Conservation (phyloP, 92 coral and sea anemone genomes). For the Desmophyllum pertusum region DNA sequence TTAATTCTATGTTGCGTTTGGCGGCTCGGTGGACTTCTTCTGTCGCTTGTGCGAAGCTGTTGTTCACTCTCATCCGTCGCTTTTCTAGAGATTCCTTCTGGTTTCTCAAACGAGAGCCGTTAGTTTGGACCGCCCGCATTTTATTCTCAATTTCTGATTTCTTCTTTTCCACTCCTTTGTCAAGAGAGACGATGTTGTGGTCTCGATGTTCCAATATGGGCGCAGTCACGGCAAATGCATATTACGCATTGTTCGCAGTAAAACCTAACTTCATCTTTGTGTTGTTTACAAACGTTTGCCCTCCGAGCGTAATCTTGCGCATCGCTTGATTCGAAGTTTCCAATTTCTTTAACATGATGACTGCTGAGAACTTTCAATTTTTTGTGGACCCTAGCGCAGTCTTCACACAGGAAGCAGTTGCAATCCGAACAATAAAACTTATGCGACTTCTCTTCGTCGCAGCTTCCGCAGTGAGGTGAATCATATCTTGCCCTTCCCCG, state of each 20-base stretch:
- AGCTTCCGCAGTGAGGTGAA: too few relatives aligned
- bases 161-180: not conserved
- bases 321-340: too few relatives aligned
- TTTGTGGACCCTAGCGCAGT: too few relatives aligned
- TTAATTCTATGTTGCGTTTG: not conserved
- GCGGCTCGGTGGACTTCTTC: conserved; percentile 12
- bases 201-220: conserved; percentile 23
- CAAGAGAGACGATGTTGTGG: conserved; percentile 17
- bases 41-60: conserved; percentile 17
- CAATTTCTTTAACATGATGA: too few relatives aligned
- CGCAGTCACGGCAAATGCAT: conserved; percentile 4
- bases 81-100: not conserved
- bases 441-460: too few relatives aligned
- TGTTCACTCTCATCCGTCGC: not conserved
- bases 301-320: too few relatives aligned
- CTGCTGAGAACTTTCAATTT: too few relatives aligned
- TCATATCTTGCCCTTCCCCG: too few relatives aligned
- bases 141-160: conserved; percentile 10
- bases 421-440: too few relatives aligned
- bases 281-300: not conserved
- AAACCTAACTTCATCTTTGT: not conserved
- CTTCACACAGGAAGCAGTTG: too few relatives aligned
- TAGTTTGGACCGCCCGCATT: not conserved
- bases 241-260: conserved; percentile 11
- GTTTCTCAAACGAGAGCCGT: not conserved